Conservation (phyloP, 2,888 invertebrate species). For the Macrophya alboannulata region DNA sequence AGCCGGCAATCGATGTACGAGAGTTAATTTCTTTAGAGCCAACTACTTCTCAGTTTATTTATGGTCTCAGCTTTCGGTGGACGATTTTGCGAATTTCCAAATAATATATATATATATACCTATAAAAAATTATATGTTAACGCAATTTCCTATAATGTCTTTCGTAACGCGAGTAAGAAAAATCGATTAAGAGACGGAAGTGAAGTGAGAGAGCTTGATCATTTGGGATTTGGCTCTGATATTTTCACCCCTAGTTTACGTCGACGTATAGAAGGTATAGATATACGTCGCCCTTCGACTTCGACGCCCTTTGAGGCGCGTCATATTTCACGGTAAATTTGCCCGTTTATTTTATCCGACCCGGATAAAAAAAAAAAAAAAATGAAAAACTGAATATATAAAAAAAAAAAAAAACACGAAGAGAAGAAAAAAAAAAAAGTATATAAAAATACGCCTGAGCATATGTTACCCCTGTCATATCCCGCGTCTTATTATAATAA, state of each 20-base stretch:
- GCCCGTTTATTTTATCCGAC: conserved; percentile 34
- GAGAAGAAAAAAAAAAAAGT: neutral
- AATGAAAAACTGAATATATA: neutral
- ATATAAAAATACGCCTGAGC: neutral
- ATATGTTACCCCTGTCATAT: neutral
- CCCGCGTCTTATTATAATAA: neutral
- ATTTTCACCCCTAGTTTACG: conserved; percentile 23
- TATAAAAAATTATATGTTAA: neutral
- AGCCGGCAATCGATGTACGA: neutral
- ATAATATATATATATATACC: neutral
- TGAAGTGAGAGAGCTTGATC: neutral
- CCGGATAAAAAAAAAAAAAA: neutral
- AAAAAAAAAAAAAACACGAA: neutral
- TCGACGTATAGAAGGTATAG: neutral
- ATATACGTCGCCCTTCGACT: conserved; percentile 37
- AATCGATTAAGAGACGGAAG: neutral
- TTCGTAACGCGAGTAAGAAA: neutral
- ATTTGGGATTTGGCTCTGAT: neutral
- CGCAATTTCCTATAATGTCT: neutral
- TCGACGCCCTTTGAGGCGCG: conserved; percentile 38
- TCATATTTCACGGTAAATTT: conserved; percentile 43
- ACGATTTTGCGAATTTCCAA: neutral
- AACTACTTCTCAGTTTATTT: neutral
- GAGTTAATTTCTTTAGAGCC: neutral
- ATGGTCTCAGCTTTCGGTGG: neutral